phyloP scores from a whole-genome alignment of 2,797 vertebrate species.

The Pseudochromis fuscus region DNA sequence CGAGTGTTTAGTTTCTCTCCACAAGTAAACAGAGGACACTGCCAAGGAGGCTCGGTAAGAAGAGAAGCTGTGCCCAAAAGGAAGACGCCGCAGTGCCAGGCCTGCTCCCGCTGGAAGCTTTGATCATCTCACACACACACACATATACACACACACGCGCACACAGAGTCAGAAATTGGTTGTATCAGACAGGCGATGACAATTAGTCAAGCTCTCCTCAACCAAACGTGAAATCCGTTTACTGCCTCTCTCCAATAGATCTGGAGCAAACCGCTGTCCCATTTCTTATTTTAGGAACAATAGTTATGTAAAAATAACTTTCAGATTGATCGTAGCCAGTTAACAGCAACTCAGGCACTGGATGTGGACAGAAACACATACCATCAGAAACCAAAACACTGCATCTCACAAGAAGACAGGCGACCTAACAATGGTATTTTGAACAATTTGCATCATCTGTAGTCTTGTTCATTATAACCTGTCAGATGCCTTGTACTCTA shows the following conservation, averaged over 20 bases:
- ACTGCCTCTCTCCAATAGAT: constrained; percentile 15
- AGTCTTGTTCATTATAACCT: too few relatives aligned
- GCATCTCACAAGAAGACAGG: neutral
- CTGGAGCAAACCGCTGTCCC: neutral
- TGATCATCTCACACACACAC: constrained; percentile 9
- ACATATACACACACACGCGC: constrained; percentile 9
- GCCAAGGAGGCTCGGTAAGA: constrained; percentile 45
- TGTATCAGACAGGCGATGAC: constrained; percentile 15
- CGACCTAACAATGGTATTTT: neutral
- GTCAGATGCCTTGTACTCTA: too few relatives aligned
- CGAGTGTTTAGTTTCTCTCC: constrained; percentile 47
- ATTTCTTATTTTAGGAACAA: constrained; percentile 2
- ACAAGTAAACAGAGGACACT: constrained; percentile 55
- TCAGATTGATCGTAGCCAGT: neutral
- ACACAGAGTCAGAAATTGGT: constrained; percentile 18
- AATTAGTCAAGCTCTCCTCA: constrained; percentile 12
- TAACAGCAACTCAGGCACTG: neutral
- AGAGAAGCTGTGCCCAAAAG: constrained; percentile 38
- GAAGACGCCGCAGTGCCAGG: constrained; percentile 44
- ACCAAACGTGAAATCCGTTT: constrained; percentile 3
- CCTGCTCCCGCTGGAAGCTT: constrained; percentile 24
- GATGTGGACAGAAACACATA: neutral
- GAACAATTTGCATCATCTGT: neutral
- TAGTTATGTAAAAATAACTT: neutral
- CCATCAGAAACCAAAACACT: neutral